phyloP scores from a whole-genome alignment of 2,888 invertebrate species.

The Shargacucullia verbasci region DNA sequence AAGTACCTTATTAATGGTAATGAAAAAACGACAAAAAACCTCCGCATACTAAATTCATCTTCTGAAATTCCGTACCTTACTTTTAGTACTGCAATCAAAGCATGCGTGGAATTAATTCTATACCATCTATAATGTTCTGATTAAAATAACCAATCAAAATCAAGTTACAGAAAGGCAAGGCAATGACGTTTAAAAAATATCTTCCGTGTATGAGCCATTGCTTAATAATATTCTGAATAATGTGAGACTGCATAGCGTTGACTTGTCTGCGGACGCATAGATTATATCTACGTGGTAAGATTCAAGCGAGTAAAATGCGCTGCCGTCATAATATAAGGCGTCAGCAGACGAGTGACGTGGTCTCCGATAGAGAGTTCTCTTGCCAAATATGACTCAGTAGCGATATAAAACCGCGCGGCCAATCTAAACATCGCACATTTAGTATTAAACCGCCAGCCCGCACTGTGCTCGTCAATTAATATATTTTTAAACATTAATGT shows the following conservation, averaged over 20 bases:
- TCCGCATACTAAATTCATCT: background rate
- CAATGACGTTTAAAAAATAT: constrained; percentile 23
- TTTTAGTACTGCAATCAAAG: constrained; percentile 10
- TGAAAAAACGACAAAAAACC: constrained; percentile 18
- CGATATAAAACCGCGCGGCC: constrained; percentile 78
- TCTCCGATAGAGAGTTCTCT: constrained; percentile 69
- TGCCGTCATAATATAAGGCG: constrained; percentile 76
- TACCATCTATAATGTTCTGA: constrained; percentile 4
- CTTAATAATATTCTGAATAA: constrained; percentile 16
- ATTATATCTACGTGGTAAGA: constrained; percentile 27
- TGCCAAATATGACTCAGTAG: constrained; percentile 82
- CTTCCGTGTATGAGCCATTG: constrained; percentile 30
- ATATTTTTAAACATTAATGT: constrained; percentile 70
- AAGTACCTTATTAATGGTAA: constrained; percentile 20
- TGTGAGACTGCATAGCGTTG: constrained; percentile 20
- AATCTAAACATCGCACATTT: constrained; percentile 72
- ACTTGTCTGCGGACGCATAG: constrained; percentile 37
- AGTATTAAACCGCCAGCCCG: constrained; percentile 61
- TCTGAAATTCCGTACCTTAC: constrained; percentile 13
- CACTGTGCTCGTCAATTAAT: constrained; percentile 51
- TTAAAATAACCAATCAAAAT: constrained; percentile 35
- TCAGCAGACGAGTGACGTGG: constrained; percentile 78
- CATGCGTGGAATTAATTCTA: constrained; percentile 3
- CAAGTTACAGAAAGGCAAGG: constrained; percentile 24
- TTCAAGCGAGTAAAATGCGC: constrained; percentile 48